These are phyloP conservation scores for Fukomys damarensis DNA, from an alignment of 2,113 vertebrate species.

Conservation along the genomic window DNA sequence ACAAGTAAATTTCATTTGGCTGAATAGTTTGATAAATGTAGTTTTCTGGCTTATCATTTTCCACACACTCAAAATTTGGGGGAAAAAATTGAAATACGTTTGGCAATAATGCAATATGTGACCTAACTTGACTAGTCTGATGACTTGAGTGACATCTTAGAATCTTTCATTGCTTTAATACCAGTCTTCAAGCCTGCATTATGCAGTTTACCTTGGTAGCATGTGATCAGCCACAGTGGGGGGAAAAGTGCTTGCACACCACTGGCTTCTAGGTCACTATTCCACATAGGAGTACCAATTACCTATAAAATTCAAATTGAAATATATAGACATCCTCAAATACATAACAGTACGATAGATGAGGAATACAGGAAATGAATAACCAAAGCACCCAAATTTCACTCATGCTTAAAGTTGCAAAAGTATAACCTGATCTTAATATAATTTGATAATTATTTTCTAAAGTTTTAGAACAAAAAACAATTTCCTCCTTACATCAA, in stretches of 20 bases:
- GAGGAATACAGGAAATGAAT: background rate
- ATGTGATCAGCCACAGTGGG: background rate
- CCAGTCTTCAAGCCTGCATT: background rate
- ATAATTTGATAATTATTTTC: conserved; percentile 46
- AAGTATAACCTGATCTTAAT: conserved; percentile 11
- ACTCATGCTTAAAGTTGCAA: background rate
- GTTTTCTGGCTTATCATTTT: conserved; percentile 38
- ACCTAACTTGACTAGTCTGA: background rate
- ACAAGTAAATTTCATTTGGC: conserved; percentile 39
- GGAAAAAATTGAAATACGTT: background rate
- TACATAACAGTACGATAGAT: background rate
- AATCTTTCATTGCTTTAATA: background rate
- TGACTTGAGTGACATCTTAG: conserved; percentile 21
- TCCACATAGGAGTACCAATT: conserved; percentile 4
- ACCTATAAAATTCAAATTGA: conserved; percentile 26
- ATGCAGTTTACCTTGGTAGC: background rate
- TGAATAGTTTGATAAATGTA: background rate
- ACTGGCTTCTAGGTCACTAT: background rate
- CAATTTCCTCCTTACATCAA: background rate
- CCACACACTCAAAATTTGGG: background rate
- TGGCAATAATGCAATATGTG: background rate
- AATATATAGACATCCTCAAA: background rate
- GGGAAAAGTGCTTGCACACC: background rate
- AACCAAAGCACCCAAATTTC: background rate
- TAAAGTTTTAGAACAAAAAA: background rate